Conservation (phyloP, 1,140 invertebrate species). For the Pissodes strobi region DNA sequence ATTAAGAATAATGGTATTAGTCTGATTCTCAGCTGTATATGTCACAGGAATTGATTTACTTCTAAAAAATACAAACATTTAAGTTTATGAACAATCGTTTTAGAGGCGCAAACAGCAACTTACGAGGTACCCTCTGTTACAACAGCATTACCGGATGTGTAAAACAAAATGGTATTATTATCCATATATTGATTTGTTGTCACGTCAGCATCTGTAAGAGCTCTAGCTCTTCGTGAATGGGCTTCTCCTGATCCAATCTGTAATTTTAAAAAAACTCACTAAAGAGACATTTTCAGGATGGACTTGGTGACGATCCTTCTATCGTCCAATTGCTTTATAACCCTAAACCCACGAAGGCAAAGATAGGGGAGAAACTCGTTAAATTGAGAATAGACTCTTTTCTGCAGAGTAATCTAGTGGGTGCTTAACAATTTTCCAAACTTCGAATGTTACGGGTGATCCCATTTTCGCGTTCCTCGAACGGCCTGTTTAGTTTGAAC, state of each 20-base stretch:
- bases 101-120: not conserved
- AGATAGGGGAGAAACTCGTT: too few relatives aligned
- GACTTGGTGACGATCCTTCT: too few relatives aligned
- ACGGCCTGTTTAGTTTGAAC: too few relatives aligned
- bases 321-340: too few relatives aligned
- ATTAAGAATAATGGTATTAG: not conserved
- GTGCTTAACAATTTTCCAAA: too few relatives aligned
- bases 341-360: too few relatives aligned
- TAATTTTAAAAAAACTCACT: too few relatives aligned
- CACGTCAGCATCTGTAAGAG: conserved; percentile 1
- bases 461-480: too few relatives aligned
- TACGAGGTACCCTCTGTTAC: conserved; percentile 1
- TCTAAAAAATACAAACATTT: conserved; percentile 9
- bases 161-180: conserved; percentile 16
- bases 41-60: not conserved
- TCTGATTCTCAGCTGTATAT: not conserved
- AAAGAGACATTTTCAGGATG: conserved; percentile 33
- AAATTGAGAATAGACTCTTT: too few relatives aligned
- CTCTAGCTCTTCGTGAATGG: conserved; percentile 28
- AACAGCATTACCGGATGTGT: conserved; percentile 13
- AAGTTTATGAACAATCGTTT: not conserved
- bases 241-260: conserved; percentile 36
- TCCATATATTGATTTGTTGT: conserved; percentile 9
- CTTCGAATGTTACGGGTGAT: too few relatives aligned
- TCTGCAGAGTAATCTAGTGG: too few relatives aligned